These are phyloP conservation scores for Eristalis pertinax DNA, from an alignment of 2,888 invertebrate species.

Conservation along the genomic window DNA sequence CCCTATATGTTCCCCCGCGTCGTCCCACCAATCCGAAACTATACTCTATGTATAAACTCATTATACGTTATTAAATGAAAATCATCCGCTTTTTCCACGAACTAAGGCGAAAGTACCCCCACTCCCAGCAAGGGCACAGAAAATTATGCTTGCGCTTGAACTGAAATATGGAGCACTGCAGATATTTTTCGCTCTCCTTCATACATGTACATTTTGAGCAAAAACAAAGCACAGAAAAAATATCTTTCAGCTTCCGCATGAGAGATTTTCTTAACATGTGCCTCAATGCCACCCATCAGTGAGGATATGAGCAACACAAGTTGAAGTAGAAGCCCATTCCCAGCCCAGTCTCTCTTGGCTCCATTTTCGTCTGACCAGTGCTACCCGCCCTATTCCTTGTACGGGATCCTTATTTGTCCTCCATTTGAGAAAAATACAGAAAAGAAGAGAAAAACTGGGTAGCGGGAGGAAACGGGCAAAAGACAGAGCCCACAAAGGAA, in stretches of 20 bases:
- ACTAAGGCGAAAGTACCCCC: background rate
- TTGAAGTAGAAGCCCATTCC: constrained; percentile 18
- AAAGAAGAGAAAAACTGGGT: background rate
- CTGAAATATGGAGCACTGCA: constrained; percentile 55
- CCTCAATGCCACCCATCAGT: constrained; percentile 4
- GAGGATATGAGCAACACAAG: constrained; percentile 19
- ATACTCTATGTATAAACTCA: no score
- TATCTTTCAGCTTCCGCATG: constrained; percentile 63
- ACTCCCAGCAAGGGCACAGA: constrained; percentile 10
- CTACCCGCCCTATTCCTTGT: background rate
- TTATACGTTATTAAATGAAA: no score
- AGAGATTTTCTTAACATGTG: constrained; percentile 57
- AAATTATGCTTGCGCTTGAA: constrained; percentile 45
- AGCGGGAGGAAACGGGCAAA: background rate
- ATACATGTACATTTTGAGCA: constrained; percentile 41
- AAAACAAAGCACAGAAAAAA: constrained; percentile 9
- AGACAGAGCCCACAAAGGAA: constrained; percentile 25
- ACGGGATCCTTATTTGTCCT: constrained; percentile 38
- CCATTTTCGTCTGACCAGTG: constrained; percentile 32
- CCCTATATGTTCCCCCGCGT: no score
- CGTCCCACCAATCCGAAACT: no score
- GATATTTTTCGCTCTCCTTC: constrained; percentile 36
- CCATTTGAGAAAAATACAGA: background rate
- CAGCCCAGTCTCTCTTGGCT: constrained; percentile 21
- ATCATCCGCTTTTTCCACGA: no score